These are phyloP conservation scores for Halocynthia roretzi DNA, from an alignment of 23 tunicate species.

Conservation along the genomic window DNA sequence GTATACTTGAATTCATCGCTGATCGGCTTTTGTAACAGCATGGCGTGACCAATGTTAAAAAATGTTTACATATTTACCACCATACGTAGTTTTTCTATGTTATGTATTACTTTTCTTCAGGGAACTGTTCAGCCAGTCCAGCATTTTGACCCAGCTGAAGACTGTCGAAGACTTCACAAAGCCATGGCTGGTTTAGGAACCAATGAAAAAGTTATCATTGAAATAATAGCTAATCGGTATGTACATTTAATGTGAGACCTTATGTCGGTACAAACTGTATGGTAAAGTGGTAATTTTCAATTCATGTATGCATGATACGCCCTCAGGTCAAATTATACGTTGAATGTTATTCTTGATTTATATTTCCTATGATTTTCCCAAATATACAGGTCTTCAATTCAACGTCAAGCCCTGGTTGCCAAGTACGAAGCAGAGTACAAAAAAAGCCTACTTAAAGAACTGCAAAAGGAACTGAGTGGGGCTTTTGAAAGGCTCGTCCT, in stretches of 20 bases:
- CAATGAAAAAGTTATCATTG: conserved; percentile 16
- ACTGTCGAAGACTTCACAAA: conserved; percentile 24
- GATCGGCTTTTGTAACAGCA: no score
- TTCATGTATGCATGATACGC: no score
- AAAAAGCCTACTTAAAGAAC: conserved; percentile 8
- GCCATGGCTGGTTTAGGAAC: conserved; percentile 30
- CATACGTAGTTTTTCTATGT: no score
- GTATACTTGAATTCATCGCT: no score
- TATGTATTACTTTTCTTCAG: background rate
- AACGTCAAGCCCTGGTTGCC: conserved; percentile 6
- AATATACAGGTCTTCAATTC: conserved; percentile 15
- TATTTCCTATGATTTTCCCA: no score
- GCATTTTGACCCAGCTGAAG: conserved; percentile 24
- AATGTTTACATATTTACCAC: no score
- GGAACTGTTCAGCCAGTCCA: conserved; percentile 19
- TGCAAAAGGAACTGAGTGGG: conserved; percentile 23
- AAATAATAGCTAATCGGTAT: conserved; percentile 17
- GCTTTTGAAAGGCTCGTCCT: conserved; percentile 23
- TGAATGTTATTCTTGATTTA: no score
- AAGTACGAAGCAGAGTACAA: conserved; percentile 17
- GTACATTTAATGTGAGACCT: background rate
- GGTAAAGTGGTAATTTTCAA: no score
- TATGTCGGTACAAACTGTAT: no score
- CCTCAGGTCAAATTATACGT: no score
- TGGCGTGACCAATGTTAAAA: no score